These are phyloP conservation scores for Lophotis ruficrista DNA, from an alignment of 2,113 vertebrate species.

Conservation along the genomic window DNA sequence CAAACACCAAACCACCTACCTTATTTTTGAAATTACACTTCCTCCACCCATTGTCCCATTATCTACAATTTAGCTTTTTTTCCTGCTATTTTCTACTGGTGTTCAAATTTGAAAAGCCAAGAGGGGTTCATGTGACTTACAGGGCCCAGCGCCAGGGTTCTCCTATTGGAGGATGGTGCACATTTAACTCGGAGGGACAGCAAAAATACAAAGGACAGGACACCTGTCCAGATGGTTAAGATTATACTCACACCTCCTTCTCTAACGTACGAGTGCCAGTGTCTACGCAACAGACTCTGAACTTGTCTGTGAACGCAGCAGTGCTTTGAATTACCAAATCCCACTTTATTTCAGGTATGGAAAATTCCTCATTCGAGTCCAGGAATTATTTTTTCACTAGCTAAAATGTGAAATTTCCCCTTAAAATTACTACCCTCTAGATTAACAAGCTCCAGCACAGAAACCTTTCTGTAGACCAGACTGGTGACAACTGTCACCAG, in stretches of 20 bases:
- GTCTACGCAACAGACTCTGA: background rate
- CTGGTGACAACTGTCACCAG: background rate
- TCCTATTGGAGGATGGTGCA: background rate
- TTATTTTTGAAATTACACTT: background rate
- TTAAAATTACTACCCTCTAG: background rate
- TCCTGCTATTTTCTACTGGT: background rate
- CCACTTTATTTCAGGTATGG: background rate
- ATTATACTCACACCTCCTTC: background rate
- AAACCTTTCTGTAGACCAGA: background rate
- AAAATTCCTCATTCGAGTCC: background rate
- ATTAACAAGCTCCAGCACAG: background rate
- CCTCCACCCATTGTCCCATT: background rate
- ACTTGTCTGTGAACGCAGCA: background rate
- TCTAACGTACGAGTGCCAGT: accelerated
- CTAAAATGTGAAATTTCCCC: background rate
- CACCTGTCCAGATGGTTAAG: background rate
- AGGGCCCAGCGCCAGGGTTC: background rate
- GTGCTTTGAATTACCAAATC: background rate
- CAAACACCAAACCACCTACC: background rate
- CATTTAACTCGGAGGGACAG: background rate
- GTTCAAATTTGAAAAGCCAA: background rate
- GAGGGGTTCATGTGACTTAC: background rate
- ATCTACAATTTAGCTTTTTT: background rate
- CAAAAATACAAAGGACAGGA: background rate
- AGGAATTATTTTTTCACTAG: background rate